phyloP scores from a whole-genome alignment of 2,888 invertebrate species.

The Magallana nippona region DNA sequence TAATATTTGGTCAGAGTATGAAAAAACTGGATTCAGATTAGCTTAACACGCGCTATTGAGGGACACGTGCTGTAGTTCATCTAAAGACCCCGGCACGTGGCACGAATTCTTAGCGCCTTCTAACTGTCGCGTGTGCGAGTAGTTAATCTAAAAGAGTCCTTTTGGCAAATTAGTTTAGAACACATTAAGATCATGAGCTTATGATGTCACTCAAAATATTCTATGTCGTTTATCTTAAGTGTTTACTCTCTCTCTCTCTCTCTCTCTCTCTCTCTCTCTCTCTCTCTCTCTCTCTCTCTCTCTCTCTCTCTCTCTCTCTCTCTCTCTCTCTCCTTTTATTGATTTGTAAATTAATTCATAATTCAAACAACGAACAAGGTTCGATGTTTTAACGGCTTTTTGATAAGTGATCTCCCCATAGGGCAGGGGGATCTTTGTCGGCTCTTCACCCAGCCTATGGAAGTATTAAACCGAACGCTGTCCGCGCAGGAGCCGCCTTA shows the following conservation, averaged over 20 bases:
- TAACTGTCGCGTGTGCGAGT: conserved; percentile 15
- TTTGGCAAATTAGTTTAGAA: conserved; percentile 28
- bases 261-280: conserved; percentile 22
- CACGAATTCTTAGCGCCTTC: conserved; percentile 16
- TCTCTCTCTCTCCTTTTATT: conserved; percentile 18
- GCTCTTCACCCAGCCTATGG: background rate
- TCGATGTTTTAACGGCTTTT: conserved; percentile 19
- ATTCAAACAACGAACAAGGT: background rate
- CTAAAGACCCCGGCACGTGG: conserved; percentile 37
- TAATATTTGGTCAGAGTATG: conserved; percentile 38
- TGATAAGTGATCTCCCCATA: conserved; percentile 11
- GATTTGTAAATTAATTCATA: background rate
- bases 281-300: conserved; percentile 16
- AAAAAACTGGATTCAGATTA: conserved; percentile 37
- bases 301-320: conserved; percentile 4
- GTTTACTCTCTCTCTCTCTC: conserved; percentile 14
- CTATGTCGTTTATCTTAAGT: background rate
- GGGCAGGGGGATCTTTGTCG: conserved; percentile 2
- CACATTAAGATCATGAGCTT: conserved; percentile 24
- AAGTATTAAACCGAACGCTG: background rate
- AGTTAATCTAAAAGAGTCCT: conserved; percentile 11
- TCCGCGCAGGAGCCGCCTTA: background rate
- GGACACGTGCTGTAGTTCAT: conserved; percentile 40
- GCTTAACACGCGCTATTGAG: conserved; percentile 28
- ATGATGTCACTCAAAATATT: background rate